Evolutionary conservation across 2,113 vertebrate genomes (phyloP).

Genomic region (Thinocorus orbignyianus): DNA sequence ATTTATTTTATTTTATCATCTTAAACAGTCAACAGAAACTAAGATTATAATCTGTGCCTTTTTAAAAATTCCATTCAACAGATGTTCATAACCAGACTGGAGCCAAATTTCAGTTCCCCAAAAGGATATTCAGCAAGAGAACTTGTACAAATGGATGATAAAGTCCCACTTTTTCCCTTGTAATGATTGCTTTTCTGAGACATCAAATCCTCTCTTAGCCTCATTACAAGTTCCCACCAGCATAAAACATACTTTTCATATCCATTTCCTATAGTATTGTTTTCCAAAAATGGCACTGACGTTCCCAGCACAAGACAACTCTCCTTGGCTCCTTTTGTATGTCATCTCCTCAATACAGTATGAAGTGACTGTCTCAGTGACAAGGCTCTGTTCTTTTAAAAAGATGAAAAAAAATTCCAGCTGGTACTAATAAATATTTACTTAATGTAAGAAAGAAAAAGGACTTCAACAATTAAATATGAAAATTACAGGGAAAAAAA

Average conservation of each 20-base stretch:
- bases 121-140: slow-evolving; percentile 39
- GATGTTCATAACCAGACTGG: slow-evolving; percentile 30
- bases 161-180: not conserved
- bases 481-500: not conserved
- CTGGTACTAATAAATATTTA: slow-evolving; percentile 46
- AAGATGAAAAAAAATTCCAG: not conserved
- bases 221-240: slow-evolving; percentile 60
- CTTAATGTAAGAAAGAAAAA: slow-evolving; percentile 14
- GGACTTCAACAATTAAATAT: slow-evolving; percentile 7
- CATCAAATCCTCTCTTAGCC: slow-evolving; percentile 59
- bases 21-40: slow-evolving; percentile 29
- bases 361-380: not conserved
- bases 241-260: slow-evolving; percentile 51
- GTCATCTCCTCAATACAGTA: not conserved
- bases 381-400: slow-evolving; percentile 1
- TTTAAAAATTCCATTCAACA: slow-evolving; percentile 62
- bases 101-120: slow-evolving; percentile 63
- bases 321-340: slow-evolving; percentile 2
- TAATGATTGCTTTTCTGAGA: slow-evolving; percentile 50
- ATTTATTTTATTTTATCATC: not conserved
- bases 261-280: slow-evolving; percentile 50
- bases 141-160: slow-evolving; percentile 54
- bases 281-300: slow-evolving; percentile 18
- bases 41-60: slow-evolving; percentile 54
- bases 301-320: slow-evolving; percentile 16